Percentiles rank a stretch among this genome's conserved stretches.
Evolutionary conservation across 2,113 vertebrate genomes (phyloP).

Genomic region (Pantherophis guttatus): DNA sequence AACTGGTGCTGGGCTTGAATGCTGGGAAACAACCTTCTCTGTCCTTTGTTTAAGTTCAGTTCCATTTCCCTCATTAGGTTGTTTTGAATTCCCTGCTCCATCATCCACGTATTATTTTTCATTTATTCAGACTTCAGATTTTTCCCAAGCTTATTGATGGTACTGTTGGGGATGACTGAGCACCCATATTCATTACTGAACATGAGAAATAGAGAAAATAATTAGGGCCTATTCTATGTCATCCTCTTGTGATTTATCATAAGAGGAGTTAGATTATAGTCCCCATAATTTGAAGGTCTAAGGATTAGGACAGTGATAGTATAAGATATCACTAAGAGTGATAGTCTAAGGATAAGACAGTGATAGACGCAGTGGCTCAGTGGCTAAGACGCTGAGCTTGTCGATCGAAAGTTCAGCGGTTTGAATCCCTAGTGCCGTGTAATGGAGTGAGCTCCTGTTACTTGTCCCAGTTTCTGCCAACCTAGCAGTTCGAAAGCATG

Average conservation of each 20-base stretch:
- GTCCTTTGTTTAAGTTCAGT: not conserved
- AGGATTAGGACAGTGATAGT: not conserved
- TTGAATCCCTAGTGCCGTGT: too few relatives aligned
- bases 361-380: too few relatives aligned
- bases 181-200: not conserved
- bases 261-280: not conserved
- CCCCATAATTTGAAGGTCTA: not conserved
- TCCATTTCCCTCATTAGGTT: not conserved
- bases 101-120: not conserved
- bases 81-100: not conserved
- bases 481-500: too few relatives aligned
- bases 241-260: not conserved
- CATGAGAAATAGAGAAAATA: not conserved
- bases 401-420: too few relatives aligned
- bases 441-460: too few relatives aligned
- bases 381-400: too few relatives aligned
- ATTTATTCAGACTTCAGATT: not conserved
- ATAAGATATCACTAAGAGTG: too few relatives aligned
- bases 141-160: not conserved
- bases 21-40: not conserved
- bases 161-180: not conserved
- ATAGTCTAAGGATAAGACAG: too few relatives aligned
- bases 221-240: not conserved
- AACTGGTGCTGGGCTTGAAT: not conserved
- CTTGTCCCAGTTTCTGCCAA: too few relatives aligned